Evolutionary conservation across 2,888 invertebrate species (phyloP).

Genomic region (Amphiduros pacificus): DNA sequence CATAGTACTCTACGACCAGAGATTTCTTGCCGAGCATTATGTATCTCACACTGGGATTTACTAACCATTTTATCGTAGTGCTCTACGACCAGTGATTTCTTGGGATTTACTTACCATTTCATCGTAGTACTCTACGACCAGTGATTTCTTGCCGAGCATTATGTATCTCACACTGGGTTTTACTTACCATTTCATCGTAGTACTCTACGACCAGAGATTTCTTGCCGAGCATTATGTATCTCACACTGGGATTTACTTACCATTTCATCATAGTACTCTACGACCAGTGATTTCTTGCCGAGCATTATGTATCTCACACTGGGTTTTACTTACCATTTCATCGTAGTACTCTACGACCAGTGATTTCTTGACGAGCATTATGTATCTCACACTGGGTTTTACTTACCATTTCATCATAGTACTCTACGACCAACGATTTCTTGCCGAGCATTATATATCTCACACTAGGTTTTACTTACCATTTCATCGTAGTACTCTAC

Average conservation of each 20-base stretch:
- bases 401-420: constrained; percentile 76
- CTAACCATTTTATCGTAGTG: constrained; percentile 78
- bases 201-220: constrained; percentile 80
- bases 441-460: constrained; percentile 63
- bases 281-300: constrained; percentile 70
- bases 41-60: constrained; percentile 46
- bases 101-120: constrained; percentile 63
- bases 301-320: constrained; percentile 60
- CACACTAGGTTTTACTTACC: no score
- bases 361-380: constrained; percentile 62
- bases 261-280: constrained; percentile 88
- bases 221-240: constrained; percentile 63
- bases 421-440: constrained; percentile 78
- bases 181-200: constrained; percentile 75
- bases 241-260: no score
- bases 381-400: no score
- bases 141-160: constrained; percentile 62
- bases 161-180: constrained; percentile 72
- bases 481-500: constrained; percentile 91
- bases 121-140: constrained; percentile 93
- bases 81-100: constrained; percentile 77
- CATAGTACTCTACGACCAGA: constrained; percentile 89
- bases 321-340: constrained; percentile 66
- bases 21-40: constrained; percentile 62
- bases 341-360: constrained; percentile 93